Evolutionary conservation across 2,888 invertebrate species (phyloP).

Genomic region (Onchidella celtica): DNA sequence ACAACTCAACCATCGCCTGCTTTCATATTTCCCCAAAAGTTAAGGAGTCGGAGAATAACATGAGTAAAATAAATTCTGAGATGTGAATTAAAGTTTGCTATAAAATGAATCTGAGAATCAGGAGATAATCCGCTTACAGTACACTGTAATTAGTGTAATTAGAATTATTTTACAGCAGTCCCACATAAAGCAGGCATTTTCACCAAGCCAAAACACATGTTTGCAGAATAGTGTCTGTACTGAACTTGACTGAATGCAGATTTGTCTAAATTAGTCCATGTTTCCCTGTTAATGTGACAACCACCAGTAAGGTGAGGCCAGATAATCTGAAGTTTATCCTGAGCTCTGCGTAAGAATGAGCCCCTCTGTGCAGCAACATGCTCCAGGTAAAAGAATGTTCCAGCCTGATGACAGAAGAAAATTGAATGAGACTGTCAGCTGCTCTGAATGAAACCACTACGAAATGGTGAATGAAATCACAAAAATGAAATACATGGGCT

Average conservation of each 20-base stretch:
- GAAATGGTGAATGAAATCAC: too few relatives aligned
- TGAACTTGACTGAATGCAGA: slow-evolving; percentile 61
- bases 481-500: too few relatives aligned
- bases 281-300: slow-evolving; percentile 62
- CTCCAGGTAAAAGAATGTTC: slow-evolving; percentile 69
- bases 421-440: neutral
- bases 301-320: slow-evolving; percentile 61
- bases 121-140: too few relatives aligned
- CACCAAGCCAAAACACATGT: slow-evolving; percentile 35
- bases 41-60: too few relatives aligned
- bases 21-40: too few relatives aligned
- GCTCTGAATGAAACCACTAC: too few relatives aligned
- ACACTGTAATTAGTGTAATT: too few relatives aligned
- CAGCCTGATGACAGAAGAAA: slow-evolving; percentile 63
- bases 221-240: slow-evolving; percentile 47
- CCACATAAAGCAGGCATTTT: slow-evolving; percentile 49
- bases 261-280: slow-evolving; percentile 54
- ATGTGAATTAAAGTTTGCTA: too few relatives aligned
- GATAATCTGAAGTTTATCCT: slow-evolving; percentile 59
- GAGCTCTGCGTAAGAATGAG: slow-evolving; percentile 55
- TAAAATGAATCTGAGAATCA: too few relatives aligned
- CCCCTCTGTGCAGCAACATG: slow-evolving; percentile 65
- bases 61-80: too few relatives aligned
- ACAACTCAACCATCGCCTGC: too few relatives aligned
- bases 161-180: slow-evolving; percentile 45